Percentiles rank a stretch among this genome's conserved stretches.
phyloP scores from a whole-genome alignment of 2,113 vertebrate genomes.

The Salvelinus alpinus region DNA sequence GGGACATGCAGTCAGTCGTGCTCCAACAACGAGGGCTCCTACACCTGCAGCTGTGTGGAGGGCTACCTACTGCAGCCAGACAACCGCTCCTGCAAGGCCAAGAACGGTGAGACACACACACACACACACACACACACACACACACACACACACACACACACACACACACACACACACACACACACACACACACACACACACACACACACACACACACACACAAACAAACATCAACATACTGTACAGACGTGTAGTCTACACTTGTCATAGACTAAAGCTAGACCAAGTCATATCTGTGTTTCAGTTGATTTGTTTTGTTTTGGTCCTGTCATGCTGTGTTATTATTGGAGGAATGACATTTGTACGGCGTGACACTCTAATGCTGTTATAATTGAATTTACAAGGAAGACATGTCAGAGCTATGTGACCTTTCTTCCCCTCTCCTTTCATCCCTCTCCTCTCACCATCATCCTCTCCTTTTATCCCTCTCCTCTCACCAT shows the following conservation, averaged over 20 bases:
- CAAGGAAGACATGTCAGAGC: background rate
- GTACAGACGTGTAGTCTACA: no score
- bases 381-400: slow-evolving; percentile 19
- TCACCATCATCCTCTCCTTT: no score
- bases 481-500: no score
- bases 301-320: slow-evolving; percentile 5
- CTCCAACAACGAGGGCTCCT: slow-evolving; percentile 86
- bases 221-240: no score
- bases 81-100: slow-evolving; percentile 97
- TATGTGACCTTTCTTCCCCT: background rate
- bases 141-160: no score
- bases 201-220: no score
- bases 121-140: no score
- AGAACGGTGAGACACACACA: slow-evolving; percentile 79
- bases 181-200: no score
- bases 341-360: slow-evolving; percentile 10
- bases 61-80: slow-evolving; percentile 94
- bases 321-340: background rate
- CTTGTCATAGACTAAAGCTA: no score
- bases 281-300: background rate
- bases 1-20: slow-evolving; percentile 96
- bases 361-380: background rate
- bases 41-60: slow-evolving; percentile 91
- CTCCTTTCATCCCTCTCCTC: background rate
- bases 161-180: no score